Conservation (phyloP, 2,797 vertebrate species). For the Gallinago nigripennis region DNA sequence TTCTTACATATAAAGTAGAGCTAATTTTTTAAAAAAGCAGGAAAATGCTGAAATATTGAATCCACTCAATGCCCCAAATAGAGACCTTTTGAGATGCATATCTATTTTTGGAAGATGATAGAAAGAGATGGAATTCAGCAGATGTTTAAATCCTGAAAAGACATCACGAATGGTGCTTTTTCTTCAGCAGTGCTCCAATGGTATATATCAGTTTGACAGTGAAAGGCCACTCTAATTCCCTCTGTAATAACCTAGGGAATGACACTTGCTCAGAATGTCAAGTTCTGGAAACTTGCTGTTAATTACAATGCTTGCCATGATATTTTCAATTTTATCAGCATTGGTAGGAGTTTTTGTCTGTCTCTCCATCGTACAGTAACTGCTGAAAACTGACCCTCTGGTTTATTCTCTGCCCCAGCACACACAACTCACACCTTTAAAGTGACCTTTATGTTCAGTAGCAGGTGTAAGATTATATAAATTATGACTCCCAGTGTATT, state of each 20-base stretch:
- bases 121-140: constrained; percentile 52
- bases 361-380: neutral
- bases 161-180: constrained; percentile 51
- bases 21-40: neutral
- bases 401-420: constrained; percentile 31
- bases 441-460: constrained; percentile 69
- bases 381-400: constrained; percentile 37
- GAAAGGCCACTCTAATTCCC: constrained; percentile 74
- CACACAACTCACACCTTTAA: constrained; percentile 60
- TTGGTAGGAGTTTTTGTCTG: constrained; percentile 50
- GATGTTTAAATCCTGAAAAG: constrained; percentile 65
- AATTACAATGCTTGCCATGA: constrained; percentile 72
- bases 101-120: constrained; percentile 56
- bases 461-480: constrained; percentile 71
- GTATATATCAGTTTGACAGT: constrained; percentile 71
- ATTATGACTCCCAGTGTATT: constrained; percentile 71
- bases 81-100: constrained; percentile 24
- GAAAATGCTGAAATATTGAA: constrained; percentile 36
- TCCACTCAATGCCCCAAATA: neutral
- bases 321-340: constrained; percentile 71
- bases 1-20: neutral
- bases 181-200: constrained; percentile 29
- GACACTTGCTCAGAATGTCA: constrained; percentile 75
- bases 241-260: constrained; percentile 70
- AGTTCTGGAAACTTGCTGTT: constrained; percentile 72